phyloP scores from a whole-genome alignment of 2,113 vertebrate genomes.

The Balaeniceps rex region DNA sequence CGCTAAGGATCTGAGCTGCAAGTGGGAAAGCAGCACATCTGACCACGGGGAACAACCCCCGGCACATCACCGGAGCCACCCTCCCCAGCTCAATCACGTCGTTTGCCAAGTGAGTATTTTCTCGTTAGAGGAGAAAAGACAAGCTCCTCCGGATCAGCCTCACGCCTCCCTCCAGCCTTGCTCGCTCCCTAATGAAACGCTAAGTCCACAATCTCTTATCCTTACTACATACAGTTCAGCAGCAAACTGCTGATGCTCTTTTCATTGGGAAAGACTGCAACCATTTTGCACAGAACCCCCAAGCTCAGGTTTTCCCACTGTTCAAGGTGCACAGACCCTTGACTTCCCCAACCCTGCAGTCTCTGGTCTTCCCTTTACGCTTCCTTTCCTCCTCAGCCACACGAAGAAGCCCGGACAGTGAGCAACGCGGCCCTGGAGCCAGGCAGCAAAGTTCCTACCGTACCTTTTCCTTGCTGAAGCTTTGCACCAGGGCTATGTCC shows the following conservation, averaged over 20 bases:
- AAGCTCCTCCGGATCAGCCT: fast-evolving
- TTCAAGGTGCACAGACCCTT: not conserved
- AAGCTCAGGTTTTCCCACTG: not conserved
- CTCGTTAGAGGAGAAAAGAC: not conserved
- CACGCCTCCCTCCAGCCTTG: not conserved
- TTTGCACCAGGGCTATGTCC: constrained; percentile 84
- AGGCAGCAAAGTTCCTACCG: not conserved
- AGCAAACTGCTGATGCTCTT: not conserved
- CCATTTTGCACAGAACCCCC: not conserved
- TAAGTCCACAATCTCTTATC: not conserved
- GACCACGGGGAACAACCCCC: not conserved
- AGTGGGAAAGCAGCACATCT: not conserved
- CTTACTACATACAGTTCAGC: not conserved
- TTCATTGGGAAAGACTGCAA: not conserved
- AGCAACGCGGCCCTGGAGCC: not conserved
- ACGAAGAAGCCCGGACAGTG: not conserved
- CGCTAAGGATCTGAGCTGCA: constrained; percentile 81
- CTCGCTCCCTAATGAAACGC: fast-evolving
- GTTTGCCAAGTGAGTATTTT: fast-evolving
- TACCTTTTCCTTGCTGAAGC: constrained; percentile 91
- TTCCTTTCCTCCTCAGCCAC: not conserved
- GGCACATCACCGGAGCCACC: not conserved
- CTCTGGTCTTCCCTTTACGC: not conserved
- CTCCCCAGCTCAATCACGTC: fast-evolving
- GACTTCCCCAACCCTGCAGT: too few species aligned